A percentile compares a stretch with the other conserved stretches of the same genome.
These are phyloP conservation scores for Lepus timidus DNA, from an alignment of 2,113 vertebrate genomes.

Conservation along the genomic window DNA sequence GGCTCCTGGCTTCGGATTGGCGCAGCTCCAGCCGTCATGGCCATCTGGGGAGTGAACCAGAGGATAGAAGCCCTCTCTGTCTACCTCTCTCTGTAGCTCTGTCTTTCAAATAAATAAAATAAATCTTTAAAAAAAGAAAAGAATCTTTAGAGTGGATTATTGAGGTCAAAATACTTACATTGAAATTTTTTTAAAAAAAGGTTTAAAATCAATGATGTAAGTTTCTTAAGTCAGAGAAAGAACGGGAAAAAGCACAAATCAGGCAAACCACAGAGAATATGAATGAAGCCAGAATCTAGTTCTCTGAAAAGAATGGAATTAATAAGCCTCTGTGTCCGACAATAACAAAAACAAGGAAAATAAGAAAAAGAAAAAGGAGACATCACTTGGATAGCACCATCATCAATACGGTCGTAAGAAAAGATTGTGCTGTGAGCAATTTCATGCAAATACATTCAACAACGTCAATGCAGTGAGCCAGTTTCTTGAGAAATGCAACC, in stretches of 20 bases:
- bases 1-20: too few relatives aligned
- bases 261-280: background rate
- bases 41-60: too few relatives aligned
- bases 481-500: slow-evolving; percentile 25
- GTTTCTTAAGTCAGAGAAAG: background rate
- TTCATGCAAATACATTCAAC: background rate
- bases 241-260: background rate
- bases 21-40: too few relatives aligned
- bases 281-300: background rate
- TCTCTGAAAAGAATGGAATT: background rate
- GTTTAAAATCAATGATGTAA: slow-evolving; percentile 42
- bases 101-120: too few relatives aligned
- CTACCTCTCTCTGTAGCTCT: too few relatives aligned
- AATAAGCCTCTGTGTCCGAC: background rate
- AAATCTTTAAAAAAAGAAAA: background rate
- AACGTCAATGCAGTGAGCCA: background rate
- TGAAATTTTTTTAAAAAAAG: background rate
- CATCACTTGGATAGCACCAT: background rate
- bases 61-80: too few relatives aligned
- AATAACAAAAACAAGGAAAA: background rate
- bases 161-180: slow-evolving; percentile 31
- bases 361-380: background rate
- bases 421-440: background rate
- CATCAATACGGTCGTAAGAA: background rate
- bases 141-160: background rate